Evolutionary conservation across 2,113 vertebrate species (phyloP).

Genomic region (Alethe diademata): DNA sequence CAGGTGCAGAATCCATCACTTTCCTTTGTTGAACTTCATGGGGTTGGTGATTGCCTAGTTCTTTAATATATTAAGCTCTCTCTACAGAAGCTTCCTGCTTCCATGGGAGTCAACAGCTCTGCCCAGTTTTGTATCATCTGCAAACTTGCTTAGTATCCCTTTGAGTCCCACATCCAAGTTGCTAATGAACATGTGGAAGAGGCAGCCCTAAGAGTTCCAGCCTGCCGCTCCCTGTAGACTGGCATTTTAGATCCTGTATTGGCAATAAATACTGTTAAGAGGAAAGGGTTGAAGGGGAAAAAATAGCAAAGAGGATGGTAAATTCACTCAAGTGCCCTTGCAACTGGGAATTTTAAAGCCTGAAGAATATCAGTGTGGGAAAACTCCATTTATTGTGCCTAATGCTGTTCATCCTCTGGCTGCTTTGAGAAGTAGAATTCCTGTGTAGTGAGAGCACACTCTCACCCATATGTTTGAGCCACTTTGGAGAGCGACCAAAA

Average conservation of each 20-base stretch:
- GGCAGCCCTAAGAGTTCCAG: background rate
- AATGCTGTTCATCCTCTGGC: background rate
- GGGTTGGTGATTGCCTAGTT: background rate
- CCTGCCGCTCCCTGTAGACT: background rate
- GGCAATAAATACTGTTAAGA: background rate
- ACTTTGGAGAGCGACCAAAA: background rate
- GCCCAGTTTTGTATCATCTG: background rate
- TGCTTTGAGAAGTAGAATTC: background rate
- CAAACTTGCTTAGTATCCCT: background rate
- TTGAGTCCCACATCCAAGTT: rapidly evolving
- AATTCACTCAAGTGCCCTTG: background rate
- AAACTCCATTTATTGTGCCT: background rate
- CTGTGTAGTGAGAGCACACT: rapidly evolving
- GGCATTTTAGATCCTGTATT: background rate
- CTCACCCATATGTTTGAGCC: rapidly evolving
- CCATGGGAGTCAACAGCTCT: background rate
- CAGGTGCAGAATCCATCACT: rapidly evolving
- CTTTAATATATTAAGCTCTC: background rate
- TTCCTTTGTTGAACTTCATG: background rate
- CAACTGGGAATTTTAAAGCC: background rate
- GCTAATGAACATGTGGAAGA: background rate
- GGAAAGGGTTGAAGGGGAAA: background rate
- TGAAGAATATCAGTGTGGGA: background rate
- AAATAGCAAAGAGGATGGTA: background rate
- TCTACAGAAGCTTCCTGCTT: background rate